These are phyloP conservation scores for Adelges cooleyi DNA, from an alignment of 1,140 invertebrate genomes.

Conservation along the genomic window DNA sequence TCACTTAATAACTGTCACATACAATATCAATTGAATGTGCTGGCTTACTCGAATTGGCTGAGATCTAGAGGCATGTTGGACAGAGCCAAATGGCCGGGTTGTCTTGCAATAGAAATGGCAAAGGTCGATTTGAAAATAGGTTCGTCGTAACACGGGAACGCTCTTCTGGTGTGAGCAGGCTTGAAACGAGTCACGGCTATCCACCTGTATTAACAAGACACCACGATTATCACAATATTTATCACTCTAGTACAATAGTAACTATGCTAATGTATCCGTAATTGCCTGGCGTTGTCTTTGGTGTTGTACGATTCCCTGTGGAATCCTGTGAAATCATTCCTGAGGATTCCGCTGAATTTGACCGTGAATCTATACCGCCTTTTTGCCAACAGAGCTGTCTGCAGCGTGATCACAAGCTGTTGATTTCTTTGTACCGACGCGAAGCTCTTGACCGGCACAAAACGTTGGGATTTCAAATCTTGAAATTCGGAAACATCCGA, in stretches of 20 bases:
- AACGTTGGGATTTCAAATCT: not conserved
- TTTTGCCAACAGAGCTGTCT: slow-evolving; percentile 37
- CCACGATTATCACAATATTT: no score
- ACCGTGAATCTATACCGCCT: slow-evolving; percentile 32
- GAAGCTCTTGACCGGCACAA: not conserved
- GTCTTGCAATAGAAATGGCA: slow-evolving; percentile 49
- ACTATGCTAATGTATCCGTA: no score
- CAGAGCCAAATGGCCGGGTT: slow-evolving; percentile 42
- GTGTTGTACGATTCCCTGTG: not conserved
- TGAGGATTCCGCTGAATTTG: not conserved
- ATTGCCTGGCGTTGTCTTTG: not conserved
- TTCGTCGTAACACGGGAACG: slow-evolving; percentile 85
- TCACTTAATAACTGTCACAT: no score
- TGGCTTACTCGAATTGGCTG: no score
- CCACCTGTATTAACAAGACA: no score
- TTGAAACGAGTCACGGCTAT: slow-evolving; percentile 69
- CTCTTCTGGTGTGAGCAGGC: slow-evolving; percentile 72
- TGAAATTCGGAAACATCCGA: not conserved
- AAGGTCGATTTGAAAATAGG: slow-evolving; percentile 68
- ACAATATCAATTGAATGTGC: no score
- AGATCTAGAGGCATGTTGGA: slow-evolving; percentile 51
- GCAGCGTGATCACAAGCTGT: slow-evolving; percentile 34
- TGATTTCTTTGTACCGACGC: not conserved
- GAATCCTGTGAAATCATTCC: not conserved
- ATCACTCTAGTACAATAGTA: no score